Evolutionary conservation across 1,140 invertebrate genomes (phyloP), one percentile per base, ranked within the genome.

Genomic region (Eriosoma lanigerum): DNA sequence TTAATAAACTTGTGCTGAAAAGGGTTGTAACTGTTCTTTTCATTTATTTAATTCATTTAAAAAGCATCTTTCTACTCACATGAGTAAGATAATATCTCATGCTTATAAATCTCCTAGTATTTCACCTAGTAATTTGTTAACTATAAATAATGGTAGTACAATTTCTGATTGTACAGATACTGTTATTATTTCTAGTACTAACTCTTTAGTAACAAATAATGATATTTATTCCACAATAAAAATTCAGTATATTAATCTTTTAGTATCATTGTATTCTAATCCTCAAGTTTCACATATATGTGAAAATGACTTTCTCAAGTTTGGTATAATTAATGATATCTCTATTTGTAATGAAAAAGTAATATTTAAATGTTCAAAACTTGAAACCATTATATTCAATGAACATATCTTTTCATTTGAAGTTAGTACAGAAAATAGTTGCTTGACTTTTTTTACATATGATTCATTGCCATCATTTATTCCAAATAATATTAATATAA

Each of bases 21-120:
- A 26, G 0, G 21, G 26, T 13, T 58, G 56, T 26, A 58, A 58
- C 21, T 12, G 56, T 10, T 58, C 56, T 3, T 58, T 26, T 13
- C 10, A 58, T 26, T 58, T 58, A 58, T 24, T 58, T 26, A 58
- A 26, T 58, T 58, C 56, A 10, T 58, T 58, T 58, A 58, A 58
- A 58, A 58, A 58, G 26, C 56, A 58, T 21, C 56, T 58, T 58
- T 12, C 10, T 26, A 24, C 56, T 58, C 24, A 58, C 32, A 4
- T 4, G 3, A 38, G 3, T 38, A 3, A 38, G 32, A 38, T 4
- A 38, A n/a, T n/a, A n/a, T n/a, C 32, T 8, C 8, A 38, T 4
- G 8, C 32, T 38, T 38, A 8, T 4, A 38, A 38, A 38, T 38
- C n/a, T n/a, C n/a, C n/a, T n/a, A 38, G 8, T 38, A 38, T 38